A percentile compares a stretch with the other conserved stretches of the same genome.
phyloP scores from a whole-genome alignment of 2,888 invertebrate genomes.

The Conomelus anceps region DNA sequence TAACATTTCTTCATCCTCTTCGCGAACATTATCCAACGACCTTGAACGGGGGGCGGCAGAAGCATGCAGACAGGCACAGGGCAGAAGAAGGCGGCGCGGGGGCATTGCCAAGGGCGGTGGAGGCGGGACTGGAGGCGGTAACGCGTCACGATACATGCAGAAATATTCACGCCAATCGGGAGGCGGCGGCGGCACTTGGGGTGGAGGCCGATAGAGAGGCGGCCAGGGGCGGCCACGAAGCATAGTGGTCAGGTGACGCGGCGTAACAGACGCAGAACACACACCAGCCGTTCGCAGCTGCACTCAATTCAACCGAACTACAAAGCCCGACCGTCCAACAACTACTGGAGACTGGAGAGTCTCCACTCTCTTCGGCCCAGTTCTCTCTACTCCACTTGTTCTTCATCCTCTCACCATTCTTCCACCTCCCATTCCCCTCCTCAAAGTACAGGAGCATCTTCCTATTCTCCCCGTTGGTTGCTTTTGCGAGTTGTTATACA shows the following conservation, averaged over 20 bases:
- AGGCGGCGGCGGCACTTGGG: conserved; percentile 31
- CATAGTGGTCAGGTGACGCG: conserved; percentile 32
- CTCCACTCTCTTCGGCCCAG: background rate
- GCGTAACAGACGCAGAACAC: background rate
- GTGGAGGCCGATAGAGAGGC: conserved; percentile 47
- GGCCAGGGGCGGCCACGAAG: conserved; percentile 56
- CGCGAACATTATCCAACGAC: conserved; percentile 57
- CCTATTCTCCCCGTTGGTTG: background rate
- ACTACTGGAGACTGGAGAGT: background rate
- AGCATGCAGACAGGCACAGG: conserved; percentile 42
- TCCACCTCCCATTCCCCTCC: background rate
- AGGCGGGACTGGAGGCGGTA: conserved; percentile 50
- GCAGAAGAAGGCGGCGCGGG: conserved; percentile 34
- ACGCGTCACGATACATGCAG: conserved; percentile 55
- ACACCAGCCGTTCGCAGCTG: too few species aligned
- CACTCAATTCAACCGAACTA: background rate
- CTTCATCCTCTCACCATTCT: background rate
- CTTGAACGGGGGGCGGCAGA: conserved; percentile 53
- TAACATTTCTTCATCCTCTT: conserved; percentile 22
- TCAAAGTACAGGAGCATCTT: background rate
- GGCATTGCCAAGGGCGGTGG: conserved; percentile 38
- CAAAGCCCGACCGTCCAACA: background rate
- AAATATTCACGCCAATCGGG: conserved; percentile 42
- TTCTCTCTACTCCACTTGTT: background rate
- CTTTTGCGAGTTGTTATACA: background rate